Evolutionary conservation across 37 sponge, comb jelly and placozoan genomes (phyloP), one percentile per base, ranked within the genome.

Genomic region (Oscarella lobularis): DNA sequence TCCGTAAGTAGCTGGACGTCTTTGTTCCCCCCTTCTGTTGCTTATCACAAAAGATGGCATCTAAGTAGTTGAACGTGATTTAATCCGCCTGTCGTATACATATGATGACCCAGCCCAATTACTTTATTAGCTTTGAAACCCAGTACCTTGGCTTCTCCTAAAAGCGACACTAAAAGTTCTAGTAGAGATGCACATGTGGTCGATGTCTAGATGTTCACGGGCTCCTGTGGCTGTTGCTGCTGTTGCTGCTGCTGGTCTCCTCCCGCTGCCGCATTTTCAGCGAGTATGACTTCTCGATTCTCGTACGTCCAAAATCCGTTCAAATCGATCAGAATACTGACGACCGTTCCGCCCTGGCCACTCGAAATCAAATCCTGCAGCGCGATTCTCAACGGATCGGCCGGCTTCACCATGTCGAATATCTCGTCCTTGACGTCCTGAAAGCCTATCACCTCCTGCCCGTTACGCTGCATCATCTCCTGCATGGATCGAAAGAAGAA

Each of bases 351-450:
- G 3, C 98, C 98, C 70, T 96, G 98, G 0, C 93, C 94, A 85
- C 98, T 93, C 67, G n/a, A 2, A 66, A 38, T 87, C 33, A 96
- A 75, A 48, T 96, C 98, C 41, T 92, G 86, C 3, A 92, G 83
- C 0, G 93, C 90, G 31, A 96, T 96, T 0, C 55, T 38, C 1
- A 74, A 78, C 1, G 90, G 85, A 35, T 87, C 48, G 1, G 33
- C 72, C 31, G 98, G 98, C 54, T 96, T 96, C 27, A 96, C 87
- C 98, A 96, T 96, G 77, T 96, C 98, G 81, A 89, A 96, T 60
- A 96, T 89, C 67, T 96, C 98, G 73, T 96, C 88, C 91, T 94
- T 80, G 33, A 94, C 78, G 72, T 91, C 92, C 36, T 88, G 87
- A 87, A 95, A 95, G 31, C 81, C 86, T 31, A 96, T 83, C 31